Percentiles rank a stretch among this genome's conserved stretches.
Conservation (phyloP, 2,888 invertebrate genomes). For the Hipparchia sbordonii region DNA sequence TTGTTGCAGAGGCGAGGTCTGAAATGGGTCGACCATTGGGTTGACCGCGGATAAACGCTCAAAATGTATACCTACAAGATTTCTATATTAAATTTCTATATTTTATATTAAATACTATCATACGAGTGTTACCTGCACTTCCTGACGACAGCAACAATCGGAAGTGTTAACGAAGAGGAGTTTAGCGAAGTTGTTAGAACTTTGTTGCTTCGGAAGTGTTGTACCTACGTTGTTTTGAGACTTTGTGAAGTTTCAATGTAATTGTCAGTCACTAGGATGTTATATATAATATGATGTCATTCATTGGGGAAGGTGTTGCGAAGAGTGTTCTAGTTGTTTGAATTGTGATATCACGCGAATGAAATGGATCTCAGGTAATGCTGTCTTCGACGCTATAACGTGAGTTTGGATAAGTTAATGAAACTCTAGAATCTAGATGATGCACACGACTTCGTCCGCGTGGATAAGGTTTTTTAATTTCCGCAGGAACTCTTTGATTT, state of each 20-base stretch:
- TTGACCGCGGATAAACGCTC: too few relatives aligned
- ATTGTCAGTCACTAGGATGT: not conserved
- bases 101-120: not conserved
- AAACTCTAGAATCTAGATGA: too few relatives aligned
- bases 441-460: too few relatives aligned
- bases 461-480: too few relatives aligned
- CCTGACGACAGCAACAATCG: not conserved
- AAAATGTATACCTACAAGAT: not conserved
- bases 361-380: too few relatives aligned
- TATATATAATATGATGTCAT: not conserved
- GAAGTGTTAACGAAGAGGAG: constrained; percentile 4
- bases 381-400: too few relatives aligned
- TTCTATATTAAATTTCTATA: not conserved
- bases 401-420: too few relatives aligned
- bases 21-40: too few relatives aligned
- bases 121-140: not conserved
- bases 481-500: too few relatives aligned
- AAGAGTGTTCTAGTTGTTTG: not conserved
- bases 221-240: constrained; percentile 8
- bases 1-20: too few relatives aligned
- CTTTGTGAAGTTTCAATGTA: constrained; percentile 1
- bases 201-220: constrained; percentile 16
- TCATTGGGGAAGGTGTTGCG: not conserved
- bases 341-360: too few relatives aligned
- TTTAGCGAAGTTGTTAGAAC: constrained; percentile 7